Conservation (phyloP, 2,888 invertebrate species). For the Rhagonycha lutea region DNA sequence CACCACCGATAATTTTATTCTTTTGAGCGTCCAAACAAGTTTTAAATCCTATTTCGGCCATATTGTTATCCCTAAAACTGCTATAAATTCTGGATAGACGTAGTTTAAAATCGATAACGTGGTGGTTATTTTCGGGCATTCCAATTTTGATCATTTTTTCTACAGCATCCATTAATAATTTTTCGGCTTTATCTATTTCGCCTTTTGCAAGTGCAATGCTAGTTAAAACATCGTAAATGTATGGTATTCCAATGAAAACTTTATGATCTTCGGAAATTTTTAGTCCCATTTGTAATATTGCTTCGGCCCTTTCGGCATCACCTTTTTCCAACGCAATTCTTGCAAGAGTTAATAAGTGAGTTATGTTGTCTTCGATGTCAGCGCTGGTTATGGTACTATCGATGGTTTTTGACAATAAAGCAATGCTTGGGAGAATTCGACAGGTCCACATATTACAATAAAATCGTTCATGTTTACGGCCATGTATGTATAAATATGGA, state of each 20-base stretch:
- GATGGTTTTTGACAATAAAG: constrained; percentile 10
- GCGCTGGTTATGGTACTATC: constrained; percentile 23
- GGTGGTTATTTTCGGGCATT: constrained; percentile 48
- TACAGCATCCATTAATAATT: constrained; percentile 50
- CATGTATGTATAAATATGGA: background rate
- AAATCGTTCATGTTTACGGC: background rate
- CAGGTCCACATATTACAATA: background rate
- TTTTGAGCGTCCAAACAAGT: constrained; percentile 52
- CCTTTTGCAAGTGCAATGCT: constrained; percentile 53
- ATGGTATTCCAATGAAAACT: constrained; percentile 49
- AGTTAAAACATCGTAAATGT: constrained; percentile 55
- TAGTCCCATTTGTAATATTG: constrained; percentile 51
- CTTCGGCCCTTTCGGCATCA: constrained; percentile 51
- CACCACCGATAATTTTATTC: constrained; percentile 49
- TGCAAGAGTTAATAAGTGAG: constrained; percentile 49
- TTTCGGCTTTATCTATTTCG: constrained; percentile 51
- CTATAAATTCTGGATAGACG: constrained; percentile 55
- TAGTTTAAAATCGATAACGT: constrained; percentile 54
- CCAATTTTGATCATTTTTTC: constrained; percentile 53
- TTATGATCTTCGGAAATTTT: constrained; percentile 52
- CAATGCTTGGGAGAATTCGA: constrained; percentile 10
- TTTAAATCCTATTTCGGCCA: constrained; percentile 56
- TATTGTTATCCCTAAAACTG: constrained; percentile 43
- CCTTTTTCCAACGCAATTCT: constrained; percentile 49
- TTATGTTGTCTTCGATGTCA: constrained; percentile 51